Conservation (phyloP, 2,888 invertebrate genomes). For the Nomada ferruginata region DNA sequence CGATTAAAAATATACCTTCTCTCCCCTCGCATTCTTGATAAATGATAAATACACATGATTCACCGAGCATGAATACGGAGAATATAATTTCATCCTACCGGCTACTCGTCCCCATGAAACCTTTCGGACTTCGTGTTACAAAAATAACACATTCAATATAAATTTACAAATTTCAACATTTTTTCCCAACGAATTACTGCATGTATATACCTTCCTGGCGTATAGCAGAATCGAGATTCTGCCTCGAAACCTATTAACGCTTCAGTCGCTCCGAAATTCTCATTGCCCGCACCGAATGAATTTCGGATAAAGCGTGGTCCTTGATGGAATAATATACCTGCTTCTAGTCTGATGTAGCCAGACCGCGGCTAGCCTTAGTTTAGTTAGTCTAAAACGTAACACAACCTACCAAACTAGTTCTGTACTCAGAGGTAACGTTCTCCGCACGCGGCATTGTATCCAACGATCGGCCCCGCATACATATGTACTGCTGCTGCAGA, state of each 20-base stretch:
- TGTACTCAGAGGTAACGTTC: constrained; percentile 68
- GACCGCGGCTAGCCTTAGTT: constrained; percentile 64
- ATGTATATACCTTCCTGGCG: too few relatives aligned
- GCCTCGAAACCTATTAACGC: neutral
- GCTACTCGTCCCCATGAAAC: neutral
- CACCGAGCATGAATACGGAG: neutral
- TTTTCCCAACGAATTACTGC: neutral
- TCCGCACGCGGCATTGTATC: constrained; percentile 73
- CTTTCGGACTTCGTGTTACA: neutral
- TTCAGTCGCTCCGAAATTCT: neutral
- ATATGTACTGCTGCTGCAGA: constrained; percentile 65
- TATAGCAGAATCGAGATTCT: neutral
- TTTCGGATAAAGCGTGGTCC: neutral
- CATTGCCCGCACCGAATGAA: neutral
- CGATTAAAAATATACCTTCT: constrained; percentile 60
- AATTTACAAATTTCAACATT: neutral
- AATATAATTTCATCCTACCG: neutral
- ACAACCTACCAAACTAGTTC: constrained; percentile 81
- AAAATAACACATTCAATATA: neutral
- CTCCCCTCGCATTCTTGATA: neutral
- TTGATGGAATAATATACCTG: constrained; percentile 44
- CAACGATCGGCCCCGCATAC: constrained; percentile 66
- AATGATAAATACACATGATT: neutral
- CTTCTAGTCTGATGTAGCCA: constrained; percentile 44
- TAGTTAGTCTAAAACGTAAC: constrained; percentile 67